Conservation (phyloP, 2,888 invertebrate genomes). For the Ariolimax columbianus region DNA sequence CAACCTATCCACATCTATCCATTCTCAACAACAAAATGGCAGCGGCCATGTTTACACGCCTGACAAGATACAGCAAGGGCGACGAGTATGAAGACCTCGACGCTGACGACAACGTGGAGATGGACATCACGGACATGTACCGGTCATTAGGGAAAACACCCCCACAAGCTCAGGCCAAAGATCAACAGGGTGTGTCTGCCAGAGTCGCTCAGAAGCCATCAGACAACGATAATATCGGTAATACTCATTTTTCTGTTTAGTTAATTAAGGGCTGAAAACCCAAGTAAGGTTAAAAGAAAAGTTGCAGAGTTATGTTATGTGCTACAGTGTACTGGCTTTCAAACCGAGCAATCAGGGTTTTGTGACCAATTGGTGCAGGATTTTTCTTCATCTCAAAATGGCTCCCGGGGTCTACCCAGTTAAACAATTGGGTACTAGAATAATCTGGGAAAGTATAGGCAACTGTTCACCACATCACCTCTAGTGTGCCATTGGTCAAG, state of each 20-base stretch:
- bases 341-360: too few relatives aligned
- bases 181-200: conserved; percentile 6
- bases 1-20: background rate
- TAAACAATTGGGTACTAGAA: too few relatives aligned
- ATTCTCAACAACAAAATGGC: conserved; percentile 18
- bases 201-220: background rate
- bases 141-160: conserved; percentile 54
- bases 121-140: conserved; percentile 69
- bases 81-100: conserved; percentile 69
- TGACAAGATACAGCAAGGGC: conserved; percentile 64
- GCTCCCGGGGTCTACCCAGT: too few relatives aligned
- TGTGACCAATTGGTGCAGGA: too few relatives aligned
- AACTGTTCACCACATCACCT: too few relatives aligned
- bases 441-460: too few relatives aligned
- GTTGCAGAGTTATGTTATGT: too few relatives aligned
- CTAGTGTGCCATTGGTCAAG: too few relatives aligned
- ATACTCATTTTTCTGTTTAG: background rate
- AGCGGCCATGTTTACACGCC: conserved; percentile 63
- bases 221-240: conserved; percentile 17
- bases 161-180: background rate
- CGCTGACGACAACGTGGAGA: conserved; percentile 66
- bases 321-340: too few relatives aligned
- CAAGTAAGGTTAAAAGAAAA: too few relatives aligned
- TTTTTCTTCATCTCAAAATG: too few relatives aligned
- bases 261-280: too few relatives aligned